A percentile compares a stretch with the other conserved stretches of the same genome.
phyloP scores from a whole-genome alignment of 2,113 vertebrate genomes.

The Actinemys pallida region DNA sequence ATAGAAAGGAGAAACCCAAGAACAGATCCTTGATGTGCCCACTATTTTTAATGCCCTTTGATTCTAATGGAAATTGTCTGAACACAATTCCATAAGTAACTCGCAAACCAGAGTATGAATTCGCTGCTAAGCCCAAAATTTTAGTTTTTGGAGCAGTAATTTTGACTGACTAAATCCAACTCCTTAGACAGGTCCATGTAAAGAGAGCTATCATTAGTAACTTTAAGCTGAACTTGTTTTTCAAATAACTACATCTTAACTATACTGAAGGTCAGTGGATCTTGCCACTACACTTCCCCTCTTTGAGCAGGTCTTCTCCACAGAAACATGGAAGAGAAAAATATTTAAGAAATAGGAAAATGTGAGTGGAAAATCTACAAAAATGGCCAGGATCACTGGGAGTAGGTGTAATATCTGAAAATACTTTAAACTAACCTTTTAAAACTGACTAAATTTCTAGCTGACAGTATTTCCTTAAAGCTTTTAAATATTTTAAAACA shows the following conservation, averaged over 20 bases:
- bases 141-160: not conserved
- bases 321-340: conserved; percentile 60
- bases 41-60: not conserved
- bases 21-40: not conserved
- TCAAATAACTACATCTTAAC: not conserved
- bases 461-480: not conserved
- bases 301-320: conserved; percentile 58
- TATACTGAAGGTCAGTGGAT: conserved; percentile 61
- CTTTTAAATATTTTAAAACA: not conserved
- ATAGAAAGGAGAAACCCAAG: not conserved
- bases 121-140: not conserved
- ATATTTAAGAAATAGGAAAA: conserved; percentile 41
- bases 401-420: not conserved
- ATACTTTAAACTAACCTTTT: not conserved
- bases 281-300: conserved; percentile 24
- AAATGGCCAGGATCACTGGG: conserved; percentile 4
- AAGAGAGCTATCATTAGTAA: not conserved
- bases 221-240: not conserved
- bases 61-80: not conserved
- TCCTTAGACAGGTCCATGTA: not conserved
- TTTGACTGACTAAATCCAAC: not conserved
- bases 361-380: not conserved
- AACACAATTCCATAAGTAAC: not conserved
- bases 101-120: not conserved
- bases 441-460: not conserved